These are phyloP conservation scores for Leucoraja erinaceus DNA, from an alignment of 2,113 vertebrate genomes.

Conservation along the genomic window DNA sequence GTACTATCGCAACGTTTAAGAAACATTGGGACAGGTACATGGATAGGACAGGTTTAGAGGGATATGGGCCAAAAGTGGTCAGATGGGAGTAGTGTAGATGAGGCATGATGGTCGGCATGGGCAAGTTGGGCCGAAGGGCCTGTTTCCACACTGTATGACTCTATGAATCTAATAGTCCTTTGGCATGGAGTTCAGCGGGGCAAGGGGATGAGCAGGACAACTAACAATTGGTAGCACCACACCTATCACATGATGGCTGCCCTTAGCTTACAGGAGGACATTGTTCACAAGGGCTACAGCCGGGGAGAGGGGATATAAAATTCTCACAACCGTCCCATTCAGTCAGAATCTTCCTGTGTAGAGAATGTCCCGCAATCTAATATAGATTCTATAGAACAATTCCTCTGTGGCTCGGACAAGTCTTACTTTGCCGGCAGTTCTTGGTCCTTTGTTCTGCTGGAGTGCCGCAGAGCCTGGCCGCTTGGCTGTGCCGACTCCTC, in stretches of 20 bases:
- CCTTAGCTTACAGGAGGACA: not conserved
- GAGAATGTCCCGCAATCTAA: constrained; percentile 23
- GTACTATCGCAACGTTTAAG: too few species aligned
- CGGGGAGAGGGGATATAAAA: not conserved
- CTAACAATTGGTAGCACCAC: not conserved
- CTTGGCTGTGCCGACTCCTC: constrained; percentile 48
- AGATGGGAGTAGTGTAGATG: too few species aligned
- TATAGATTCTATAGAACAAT: constrained; percentile 11
- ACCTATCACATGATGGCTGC: not conserved
- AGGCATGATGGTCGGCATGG: too few species aligned
- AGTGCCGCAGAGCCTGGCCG: constrained; percentile 41
- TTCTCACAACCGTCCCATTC: constrained; percentile 22
- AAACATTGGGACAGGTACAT: too few species aligned
- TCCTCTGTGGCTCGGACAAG: not conserved
- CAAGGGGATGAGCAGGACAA: not conserved
- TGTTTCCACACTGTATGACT: too few species aligned
- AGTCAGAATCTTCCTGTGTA: constrained; percentile 13
- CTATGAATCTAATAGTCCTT: not conserved
- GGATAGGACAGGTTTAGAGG: too few species aligned
- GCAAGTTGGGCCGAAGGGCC: too few species aligned
- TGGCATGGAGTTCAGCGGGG: not conserved
- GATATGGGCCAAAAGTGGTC: too few species aligned
- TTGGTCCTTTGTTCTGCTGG: not conserved
- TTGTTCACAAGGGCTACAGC: not conserved
- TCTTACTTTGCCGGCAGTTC: not conserved